Evolutionary conservation across 2,797 vertebrate genomes (phyloP), one percentile per base, ranked within the genome.

Genomic region (Triplophysa yarkandensis): DNA sequence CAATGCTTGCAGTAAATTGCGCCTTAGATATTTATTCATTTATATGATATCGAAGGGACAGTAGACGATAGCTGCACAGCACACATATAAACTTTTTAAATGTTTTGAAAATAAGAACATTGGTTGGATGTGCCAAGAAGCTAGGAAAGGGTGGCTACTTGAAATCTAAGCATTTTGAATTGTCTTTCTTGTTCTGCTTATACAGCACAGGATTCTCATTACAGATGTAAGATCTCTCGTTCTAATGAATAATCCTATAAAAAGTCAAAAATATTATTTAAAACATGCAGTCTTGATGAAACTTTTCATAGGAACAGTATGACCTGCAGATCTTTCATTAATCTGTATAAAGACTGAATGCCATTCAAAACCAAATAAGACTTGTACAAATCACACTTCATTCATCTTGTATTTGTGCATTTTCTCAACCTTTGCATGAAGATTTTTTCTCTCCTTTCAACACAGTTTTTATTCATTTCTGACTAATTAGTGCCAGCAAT

Each of bases 401-500:
- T 65, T 66, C 2, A 65, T 57, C 1, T 34, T 32, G 36, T 32
- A 57, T 64, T 65, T 14, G 52, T 64, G 5, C 1, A 11, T 54
- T 54, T 58, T 64, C 50, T 10, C 28, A 34, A 30, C 28, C 4
- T n/a, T 19, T 17, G 13, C 11, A 28, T 41, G 6, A 71, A 52
- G 61, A 41, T 39, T 44, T 21, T 9, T 8, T 27, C 5, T 50
- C 48, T 44, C 28, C 25, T 48, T 60, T 67, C 21, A 50, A 74
- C 48, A 9, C 36, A 39, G 32, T 52, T 75, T 75, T 60, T 50
- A 75, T 60, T 60, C 13, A 60, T 60, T 75, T 60, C 28, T 8
- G 46, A 54, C 43, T 52, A 77, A 75, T 75, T 67, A 60, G 72
- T 70, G 50, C 1, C 46, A 69, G 44, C 61, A 43, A 61, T 74